A percentile compares a stretch with the other conserved stretches of the same genome.
Conservation (phyloP, 2,113 vertebrate genomes). For the Oryzias javanicus region DNA sequence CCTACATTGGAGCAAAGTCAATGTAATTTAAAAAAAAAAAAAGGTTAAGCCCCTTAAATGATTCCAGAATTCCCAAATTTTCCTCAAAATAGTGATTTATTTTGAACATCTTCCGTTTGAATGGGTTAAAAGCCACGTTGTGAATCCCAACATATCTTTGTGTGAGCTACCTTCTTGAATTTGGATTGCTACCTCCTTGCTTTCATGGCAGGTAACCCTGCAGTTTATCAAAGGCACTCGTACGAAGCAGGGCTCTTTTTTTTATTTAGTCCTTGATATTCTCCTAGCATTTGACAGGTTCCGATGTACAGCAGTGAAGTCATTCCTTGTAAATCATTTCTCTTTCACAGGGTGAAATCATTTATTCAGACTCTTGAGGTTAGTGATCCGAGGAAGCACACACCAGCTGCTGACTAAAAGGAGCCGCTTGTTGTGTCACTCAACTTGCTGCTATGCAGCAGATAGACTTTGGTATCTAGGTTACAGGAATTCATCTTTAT, state of each 20-base stretch:
- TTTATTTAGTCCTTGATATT: conserved; percentile 30
- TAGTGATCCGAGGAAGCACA: conserved; percentile 48
- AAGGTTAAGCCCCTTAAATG: no score
- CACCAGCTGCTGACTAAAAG: conserved; percentile 62
- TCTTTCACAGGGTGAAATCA: conserved; percentile 46
- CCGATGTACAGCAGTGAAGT: conserved; percentile 36
- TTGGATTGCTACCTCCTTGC: conserved; percentile 24
- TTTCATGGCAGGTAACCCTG: conserved; percentile 3
- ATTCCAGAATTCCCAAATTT: no score
- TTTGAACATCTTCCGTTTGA: no score
- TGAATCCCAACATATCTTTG: conserved; percentile 15
- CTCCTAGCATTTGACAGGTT: conserved; percentile 18
- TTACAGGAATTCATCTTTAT: conserved; percentile 17
- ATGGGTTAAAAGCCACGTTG: conserved; percentile 9
- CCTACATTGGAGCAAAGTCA: no score
- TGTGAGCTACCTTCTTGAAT: conserved; percentile 5
- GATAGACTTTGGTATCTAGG: conserved; percentile 22
- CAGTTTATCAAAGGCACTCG: conserved; percentile 21
- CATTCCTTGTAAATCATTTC: conserved; percentile 64
- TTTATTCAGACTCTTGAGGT: conserved; percentile 54
- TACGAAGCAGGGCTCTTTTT: not conserved
- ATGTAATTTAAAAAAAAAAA: no score
- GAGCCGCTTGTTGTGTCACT: conserved; percentile 49
- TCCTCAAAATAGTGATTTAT: no score
- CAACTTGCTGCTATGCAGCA: conserved; percentile 25